Conservation (phyloP, 2,888 invertebrate species). For the Homarus gammarus region DNA sequence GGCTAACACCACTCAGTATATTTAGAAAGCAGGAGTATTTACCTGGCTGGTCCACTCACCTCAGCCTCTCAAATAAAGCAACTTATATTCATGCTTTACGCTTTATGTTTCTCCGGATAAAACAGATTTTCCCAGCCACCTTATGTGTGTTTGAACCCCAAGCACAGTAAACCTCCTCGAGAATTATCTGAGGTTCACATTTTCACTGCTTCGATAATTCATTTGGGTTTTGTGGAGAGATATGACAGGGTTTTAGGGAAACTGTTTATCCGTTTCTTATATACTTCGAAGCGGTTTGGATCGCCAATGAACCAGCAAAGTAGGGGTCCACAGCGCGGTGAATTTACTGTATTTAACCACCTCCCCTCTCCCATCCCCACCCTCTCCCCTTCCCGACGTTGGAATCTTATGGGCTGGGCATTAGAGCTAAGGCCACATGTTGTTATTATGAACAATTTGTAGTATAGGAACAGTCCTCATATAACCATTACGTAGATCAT, state of each 20-base stretch:
- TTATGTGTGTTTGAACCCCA: too few relatives aligned
- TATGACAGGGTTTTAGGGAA: too few relatives aligned
- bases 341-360: background rate
- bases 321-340: background rate
- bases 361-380: too few relatives aligned
- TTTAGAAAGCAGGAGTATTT: background rate
- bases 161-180: too few relatives aligned
- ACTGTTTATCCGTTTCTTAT: background rate
- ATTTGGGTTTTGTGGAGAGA: too few relatives aligned
- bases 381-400: background rate
- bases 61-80: background rate
- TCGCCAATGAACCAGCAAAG: slow-evolving; percentile 1
- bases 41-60: too few relatives aligned
- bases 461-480: background rate
- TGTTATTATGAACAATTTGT: slow-evolving; percentile 3
- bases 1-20: background rate
- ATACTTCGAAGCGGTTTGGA: background rate
- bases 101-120: background rate
- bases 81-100: background rate
- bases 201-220: too few relatives aligned
- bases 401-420: background rate
- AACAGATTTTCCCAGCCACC: too few relatives aligned
- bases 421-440: background rate
- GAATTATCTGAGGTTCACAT: too few relatives aligned
- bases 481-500: background rate